Base-by-base conservation (phyloP, 2,113 vertebrate genomes). In the Cinclus cinclus region DNA sequence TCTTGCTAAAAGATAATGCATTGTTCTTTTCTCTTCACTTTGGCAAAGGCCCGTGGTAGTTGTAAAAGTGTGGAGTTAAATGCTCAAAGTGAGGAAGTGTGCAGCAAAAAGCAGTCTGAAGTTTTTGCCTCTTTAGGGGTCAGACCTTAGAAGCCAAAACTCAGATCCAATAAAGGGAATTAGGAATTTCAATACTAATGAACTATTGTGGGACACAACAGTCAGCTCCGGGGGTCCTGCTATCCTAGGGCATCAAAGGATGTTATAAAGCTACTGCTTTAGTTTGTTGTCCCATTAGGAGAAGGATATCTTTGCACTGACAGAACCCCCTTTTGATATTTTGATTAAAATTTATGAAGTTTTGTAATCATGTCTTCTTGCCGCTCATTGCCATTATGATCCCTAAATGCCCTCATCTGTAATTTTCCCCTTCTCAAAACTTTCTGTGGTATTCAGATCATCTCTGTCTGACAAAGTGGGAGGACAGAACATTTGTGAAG, bases 341-440 rank as follows among this genome's bases (percentile, higher is more conserved):
- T 92, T 91, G 93, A 92, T 95, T 94, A 96, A 95, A 96, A 94
- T 97, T 90, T 94, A 93, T 90, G 90, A 96, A 95, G 87, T 89
- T 89, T 87, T 91, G 73, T 91, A 95, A 94, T 95, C 79, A 96
- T 89, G 80, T 84, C 44, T 42, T 92, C 88, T 90, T 93, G 76
- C 85, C 69, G 35, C 73, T 94, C 93, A 84, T 64, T 89, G 92
- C 73, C 69, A 84, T 92, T 90, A 92, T 89, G 92, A 81, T 94
- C 53, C n/a, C 60, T 95, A 96, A 96, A 94, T 89, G 52, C 25
- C 22, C 52, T 95, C 85, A 31, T 94, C 86, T 86, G 71, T 80
- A 77, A 78, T 95, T 86, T 95, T 78, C 76, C 28, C 79, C 68
- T 81, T 93, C 95, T 94, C 76, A 95, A 55, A 95, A 87, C 12